Evolutionary conservation across 2,888 invertebrate genomes (phyloP), one percentile per base, ranked within the genome.

Genomic region (Merodon equestris): DNA sequence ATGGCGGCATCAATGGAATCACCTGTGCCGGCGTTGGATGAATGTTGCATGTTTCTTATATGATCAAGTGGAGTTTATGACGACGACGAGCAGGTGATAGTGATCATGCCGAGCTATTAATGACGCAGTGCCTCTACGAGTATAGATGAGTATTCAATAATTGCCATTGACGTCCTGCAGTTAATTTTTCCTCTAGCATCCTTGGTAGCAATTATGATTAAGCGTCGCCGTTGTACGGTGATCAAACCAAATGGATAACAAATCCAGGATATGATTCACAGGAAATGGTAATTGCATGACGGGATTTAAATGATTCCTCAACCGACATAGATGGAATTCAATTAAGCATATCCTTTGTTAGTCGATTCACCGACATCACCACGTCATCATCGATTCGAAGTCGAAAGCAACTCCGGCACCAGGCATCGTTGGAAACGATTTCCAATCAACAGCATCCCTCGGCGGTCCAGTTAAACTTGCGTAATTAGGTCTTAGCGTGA

Each of bases 361-460:
- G 7, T 27, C 27, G 27, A 27, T 27, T 27, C 2, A 27, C 7
- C 27, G 27, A 27, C 27, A 27, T 27, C 27, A 27, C 7, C 27
- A 27, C 27, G 3, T 4, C 7, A 27, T 27, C 27, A 27, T 27
- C 27, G 27, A 27, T 27, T 27, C 27, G 27, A 27, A 19, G 17
- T 10, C 44, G 12, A 19, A 44, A 44, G 42, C 3, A 10, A 14
- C 14, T n/a, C 38, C 14, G 7, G 27, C 27, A 15, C 19, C 14
- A 7, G 51, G 27, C 64, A 54, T 45, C 54, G 53, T 64, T 38
- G 4, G 18, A 72, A 40, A 19, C 19, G 50, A 67, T 66, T 60
- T 74, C 67, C 77, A 79, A 79, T 79, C 67, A 79, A 58, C 73
- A 63, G 48, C 19, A 79, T 68, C 73, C 73, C 67, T 68, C 54